Evolutionary conservation across 1,140 invertebrate species (phyloP).

Genomic region (Drosophila yakuba): DNA sequence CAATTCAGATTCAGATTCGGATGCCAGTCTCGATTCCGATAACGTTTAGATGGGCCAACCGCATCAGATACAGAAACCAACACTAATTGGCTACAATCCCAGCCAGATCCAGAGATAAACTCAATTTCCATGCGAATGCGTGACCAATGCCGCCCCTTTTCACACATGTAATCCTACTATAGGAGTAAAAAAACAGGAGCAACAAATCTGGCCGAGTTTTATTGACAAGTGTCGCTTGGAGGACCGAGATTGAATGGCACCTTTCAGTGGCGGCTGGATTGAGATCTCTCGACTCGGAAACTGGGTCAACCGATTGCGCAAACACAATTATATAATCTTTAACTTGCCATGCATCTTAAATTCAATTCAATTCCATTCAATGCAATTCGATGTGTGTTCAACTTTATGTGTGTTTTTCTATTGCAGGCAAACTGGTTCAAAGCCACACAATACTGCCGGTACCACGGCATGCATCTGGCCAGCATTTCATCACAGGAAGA

Average conservation of each 20-base stretch:
- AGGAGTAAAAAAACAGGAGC: constrained; percentile 23
- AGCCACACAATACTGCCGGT: constrained; percentile 95
- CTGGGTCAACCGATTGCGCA: constrained; percentile 47
- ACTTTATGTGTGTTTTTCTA: constrained; percentile 3
- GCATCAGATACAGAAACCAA: constrained; percentile 29
- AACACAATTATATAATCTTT: constrained; percentile 53
- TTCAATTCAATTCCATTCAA: constrained; percentile 33
- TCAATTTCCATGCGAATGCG: constrained; percentile 33
- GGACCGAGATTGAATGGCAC: constrained; percentile 20
- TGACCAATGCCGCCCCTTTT: constrained; percentile 11
- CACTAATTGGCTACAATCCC: constrained; percentile 61
- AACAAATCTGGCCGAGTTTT: constrained; percentile 45
- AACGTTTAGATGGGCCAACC: constrained; percentile 44
- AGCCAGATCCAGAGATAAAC: constrained; percentile 28
- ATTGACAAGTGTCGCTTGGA: constrained; percentile 50
- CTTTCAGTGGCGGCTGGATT: constrained; percentile 9
- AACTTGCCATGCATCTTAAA: constrained; percentile 47
- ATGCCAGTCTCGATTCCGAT: constrained; percentile 39
- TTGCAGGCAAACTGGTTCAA: constrained; percentile 96
- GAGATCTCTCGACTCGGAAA: constrained; percentile 14
- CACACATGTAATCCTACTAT: neutral
- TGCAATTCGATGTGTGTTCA: neutral
- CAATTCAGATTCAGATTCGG: constrained; percentile 27
- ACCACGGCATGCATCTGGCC: constrained; percentile 95
- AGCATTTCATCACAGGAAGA: constrained; percentile 95